phyloP scores from a whole-genome alignment of 2,797 vertebrate species.

The Cuniculus paca region DNA sequence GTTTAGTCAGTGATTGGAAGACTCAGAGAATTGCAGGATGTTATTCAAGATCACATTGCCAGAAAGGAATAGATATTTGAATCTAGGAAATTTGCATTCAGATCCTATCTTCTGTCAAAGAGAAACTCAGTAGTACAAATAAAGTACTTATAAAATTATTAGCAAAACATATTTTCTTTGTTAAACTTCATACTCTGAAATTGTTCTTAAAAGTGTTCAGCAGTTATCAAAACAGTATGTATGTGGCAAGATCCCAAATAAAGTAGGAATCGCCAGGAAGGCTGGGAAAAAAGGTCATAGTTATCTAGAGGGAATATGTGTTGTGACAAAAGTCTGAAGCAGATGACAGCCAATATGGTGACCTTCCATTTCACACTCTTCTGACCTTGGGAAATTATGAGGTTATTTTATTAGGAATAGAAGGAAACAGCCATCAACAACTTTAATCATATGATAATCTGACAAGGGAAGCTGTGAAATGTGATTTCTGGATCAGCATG shows the following conservation, averaged over 20 bases:
- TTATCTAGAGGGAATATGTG: not conserved
- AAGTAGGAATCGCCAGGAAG: not conserved
- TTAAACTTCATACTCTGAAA: not conserved
- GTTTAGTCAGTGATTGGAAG: not conserved
- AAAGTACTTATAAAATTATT: not conserved
- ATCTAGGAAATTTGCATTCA: not conserved
- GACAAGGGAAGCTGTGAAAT: constrained; percentile 62
- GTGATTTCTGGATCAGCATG: constrained; percentile 49
- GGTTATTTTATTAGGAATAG: not conserved
- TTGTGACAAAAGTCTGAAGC: not conserved
- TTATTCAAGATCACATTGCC: not conserved
- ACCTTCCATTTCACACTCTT: not conserved
- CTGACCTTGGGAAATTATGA: constrained; percentile 19
- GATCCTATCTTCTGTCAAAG: not conserved
- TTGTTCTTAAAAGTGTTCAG: not conserved
- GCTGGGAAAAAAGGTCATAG: not conserved
- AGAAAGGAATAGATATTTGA: not conserved
- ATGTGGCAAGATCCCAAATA: not conserved
- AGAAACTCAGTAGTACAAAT: not conserved
- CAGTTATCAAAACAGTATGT: not conserved
- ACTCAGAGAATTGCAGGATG: not conserved
- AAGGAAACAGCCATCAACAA: not conserved
- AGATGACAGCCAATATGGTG: not conserved
- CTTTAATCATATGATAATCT: constrained; percentile 54
- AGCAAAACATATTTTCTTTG: not conserved